Evolutionary conservation across 1,140 invertebrate species (phyloP), one percentile per base, ranked within the genome.

Genomic region (Ooceraea biroi): DNA sequence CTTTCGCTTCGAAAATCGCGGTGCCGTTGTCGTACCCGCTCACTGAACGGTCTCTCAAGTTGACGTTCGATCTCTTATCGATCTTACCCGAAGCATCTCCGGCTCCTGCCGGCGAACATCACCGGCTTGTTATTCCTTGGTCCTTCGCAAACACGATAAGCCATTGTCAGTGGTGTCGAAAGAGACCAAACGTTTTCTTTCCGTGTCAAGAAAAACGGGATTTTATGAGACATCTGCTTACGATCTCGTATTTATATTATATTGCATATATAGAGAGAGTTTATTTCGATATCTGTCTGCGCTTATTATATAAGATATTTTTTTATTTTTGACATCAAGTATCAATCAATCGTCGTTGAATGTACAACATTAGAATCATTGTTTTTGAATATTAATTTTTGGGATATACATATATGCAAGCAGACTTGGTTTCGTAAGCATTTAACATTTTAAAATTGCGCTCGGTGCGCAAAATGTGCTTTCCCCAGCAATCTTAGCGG

Each of bases 1-100:
- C 74, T 86, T 86, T 86, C 74, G 72, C 83, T 73, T 82, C 10
- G 69, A 85, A 86, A 82, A 86, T 82, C 63, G 63, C 83, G n/a
- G 36, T 52, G 50, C 44, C 63, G 52, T 69, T 7, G 36, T 36
- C 36, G 25, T 48, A 48, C 36, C 41, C 57, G 66, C 25, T 52
- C 66, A 10, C 36, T 52, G 82, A 65, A 52, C 63, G 19, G 19
- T 83, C 71, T 86, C 68, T 74, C 85, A 72, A 65, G 61, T 69
- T 58, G 74, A 86, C 71, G 83, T 82, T 85, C 74, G 85, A 78
- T 78, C 83, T 84, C 74, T 50, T 50, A 80, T 80, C 76, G 76
- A 80, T 80, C 76, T 60, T 86, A 55, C 50, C 58, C 68, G 14
- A 30, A 22, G 52, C 61, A 72, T 80, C 27, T n/a, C n/a, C n/a